Evolutionary conservation across 1,140 invertebrate species (phyloP).

Genomic region (Bombus pyrosoma): DNA sequence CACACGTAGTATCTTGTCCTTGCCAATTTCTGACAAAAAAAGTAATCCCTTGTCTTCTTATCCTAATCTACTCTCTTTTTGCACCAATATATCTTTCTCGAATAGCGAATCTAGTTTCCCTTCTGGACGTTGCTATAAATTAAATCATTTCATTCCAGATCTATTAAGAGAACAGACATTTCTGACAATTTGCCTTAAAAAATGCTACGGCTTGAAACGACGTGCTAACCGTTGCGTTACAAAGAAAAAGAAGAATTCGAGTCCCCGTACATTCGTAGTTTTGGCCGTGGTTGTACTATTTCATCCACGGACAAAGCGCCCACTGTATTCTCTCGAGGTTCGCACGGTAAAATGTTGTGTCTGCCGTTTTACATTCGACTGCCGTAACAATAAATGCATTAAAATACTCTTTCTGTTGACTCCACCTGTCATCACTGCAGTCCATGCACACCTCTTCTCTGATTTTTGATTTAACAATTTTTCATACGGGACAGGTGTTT

Average conservation of each 20-base stretch:
- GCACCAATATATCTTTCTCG: constrained; percentile 21
- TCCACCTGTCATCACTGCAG: background rate
- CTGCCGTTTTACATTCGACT: constrained; percentile 25
- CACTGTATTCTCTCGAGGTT: constrained; percentile 23
- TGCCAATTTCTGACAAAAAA: constrained; percentile 9
- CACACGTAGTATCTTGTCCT: background rate
- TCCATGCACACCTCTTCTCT: background rate
- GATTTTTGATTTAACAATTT: background rate
- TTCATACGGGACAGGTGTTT: background rate
- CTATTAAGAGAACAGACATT: constrained; percentile 8
- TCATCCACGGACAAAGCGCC: constrained; percentile 11
- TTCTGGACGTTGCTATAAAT: background rate
- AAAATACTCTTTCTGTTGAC: constrained; percentile 1
- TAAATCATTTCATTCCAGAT: constrained; percentile 11
- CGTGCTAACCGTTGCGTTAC: background rate
- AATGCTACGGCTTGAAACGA: background rate
- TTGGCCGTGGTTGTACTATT: background rate
- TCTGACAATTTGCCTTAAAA: background rate
- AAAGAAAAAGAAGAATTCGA: background rate
- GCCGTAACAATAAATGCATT: constrained; percentile 30
- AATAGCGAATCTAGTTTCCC: background rate
- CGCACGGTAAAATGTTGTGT: constrained; percentile 33
- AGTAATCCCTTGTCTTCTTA: background rate
- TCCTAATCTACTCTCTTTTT: background rate
- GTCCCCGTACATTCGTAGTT: background rate